Evolutionary conservation across 35 echinoderm and acorn worm genomes (phyloP), one percentile per base, ranked within the genome.

Genomic region (Ptychodera flava): DNA sequence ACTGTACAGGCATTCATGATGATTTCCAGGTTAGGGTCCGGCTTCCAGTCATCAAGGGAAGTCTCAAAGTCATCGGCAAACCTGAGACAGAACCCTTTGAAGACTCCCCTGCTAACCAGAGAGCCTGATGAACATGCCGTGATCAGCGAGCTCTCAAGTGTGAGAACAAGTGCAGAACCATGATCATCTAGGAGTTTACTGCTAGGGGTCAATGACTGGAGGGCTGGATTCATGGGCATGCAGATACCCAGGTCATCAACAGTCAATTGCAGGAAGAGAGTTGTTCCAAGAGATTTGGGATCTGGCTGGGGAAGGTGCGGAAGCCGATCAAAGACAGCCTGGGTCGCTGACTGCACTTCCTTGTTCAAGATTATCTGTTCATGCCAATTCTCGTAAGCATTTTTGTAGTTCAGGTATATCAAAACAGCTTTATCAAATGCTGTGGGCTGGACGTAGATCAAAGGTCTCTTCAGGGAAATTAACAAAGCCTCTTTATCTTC

Each of bases 41-140:
- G 92, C 35, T 89, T 80, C 95, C 92, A 94, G 35, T 92, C 85
- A 76, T 94, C 92, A 77, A 92, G 85, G 1, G 92, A 90, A 16
- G 86, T 89, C 33, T 92, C 87, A 81, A 98, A 98, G 77, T 98
- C 90, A 38, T 98, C 92, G 10, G 95, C 89, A 87, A 98, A 94
- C 31, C 95, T 38, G 1, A 98, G 90, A 87, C 95, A 98, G 86
- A 98, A 94, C 37, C 88, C 80, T 27, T 91, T 93, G 86, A 98
- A 98, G 88, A 87, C 81, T 15, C 92, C 95, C 33, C 87, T 91
- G 85, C 89, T 94, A 45, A 92, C 92, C 6, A 98, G 95, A 30
- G 92, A 91, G 15, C 82, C 88, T n/a, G 85, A 92, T 85, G 89
- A 94, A 79, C 88, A 88, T 0, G 90, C 95, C 2, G 89, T 94